These are phyloP conservation scores for Onthophagus taurus DNA, from an alignment of 1,140 invertebrate genomes.

Conservation along the genomic window DNA sequence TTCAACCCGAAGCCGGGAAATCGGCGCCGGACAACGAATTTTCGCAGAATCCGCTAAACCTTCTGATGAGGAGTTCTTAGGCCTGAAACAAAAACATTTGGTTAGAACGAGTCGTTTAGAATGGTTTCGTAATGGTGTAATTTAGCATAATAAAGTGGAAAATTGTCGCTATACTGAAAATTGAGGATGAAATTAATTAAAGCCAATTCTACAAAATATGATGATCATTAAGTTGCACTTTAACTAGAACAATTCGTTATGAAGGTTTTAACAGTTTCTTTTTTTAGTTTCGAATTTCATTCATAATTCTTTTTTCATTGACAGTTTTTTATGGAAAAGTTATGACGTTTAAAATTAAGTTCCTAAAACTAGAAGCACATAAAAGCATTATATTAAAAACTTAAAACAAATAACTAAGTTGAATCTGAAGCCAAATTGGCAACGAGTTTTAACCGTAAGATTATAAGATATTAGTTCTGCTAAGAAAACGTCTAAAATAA, in stretches of 20 bases:
- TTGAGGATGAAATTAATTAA: not conserved
- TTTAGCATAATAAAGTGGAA: not conserved
- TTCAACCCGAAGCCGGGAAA: slow-evolving; percentile 54
- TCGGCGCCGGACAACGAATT: slow-evolving; percentile 35
- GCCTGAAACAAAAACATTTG: slow-evolving; percentile 36
- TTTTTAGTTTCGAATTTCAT: no score
- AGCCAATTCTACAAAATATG: not conserved
- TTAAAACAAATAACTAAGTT: no score
- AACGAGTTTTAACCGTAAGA: no score
- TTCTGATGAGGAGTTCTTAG: slow-evolving; percentile 36
- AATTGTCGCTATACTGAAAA: not conserved
- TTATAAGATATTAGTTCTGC: no score
- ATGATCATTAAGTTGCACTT: not conserved
- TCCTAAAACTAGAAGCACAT: no score
- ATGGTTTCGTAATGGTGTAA: no score
- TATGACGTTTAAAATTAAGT: no score
- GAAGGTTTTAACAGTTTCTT: not conserved
- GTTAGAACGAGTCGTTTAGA: not conserved
- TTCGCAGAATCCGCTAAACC: slow-evolving; percentile 13
- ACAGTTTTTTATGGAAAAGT: no score
- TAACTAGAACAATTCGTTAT: not conserved
- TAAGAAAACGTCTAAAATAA: no score
- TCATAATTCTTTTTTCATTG: no score
- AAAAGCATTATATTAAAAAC: no score
- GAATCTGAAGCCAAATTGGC: no score